phyloP scores from a whole-genome alignment of 2,888 invertebrate genomes.

The Rhingia rostrata region DNA sequence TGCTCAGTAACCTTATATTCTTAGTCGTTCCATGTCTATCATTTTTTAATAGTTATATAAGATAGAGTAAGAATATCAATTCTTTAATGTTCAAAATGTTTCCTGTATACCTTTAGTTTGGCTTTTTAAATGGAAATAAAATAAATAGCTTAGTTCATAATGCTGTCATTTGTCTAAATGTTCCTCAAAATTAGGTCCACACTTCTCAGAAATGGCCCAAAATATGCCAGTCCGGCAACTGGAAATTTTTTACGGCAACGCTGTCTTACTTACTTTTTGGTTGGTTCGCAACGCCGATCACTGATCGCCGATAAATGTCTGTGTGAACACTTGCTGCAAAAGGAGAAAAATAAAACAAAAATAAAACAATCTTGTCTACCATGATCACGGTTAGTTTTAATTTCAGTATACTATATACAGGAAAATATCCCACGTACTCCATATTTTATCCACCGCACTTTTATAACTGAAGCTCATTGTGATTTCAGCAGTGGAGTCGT shows the following conservation, averaged over 20 bases:
- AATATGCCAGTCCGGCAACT: neutral
- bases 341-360: conserved; percentile 19
- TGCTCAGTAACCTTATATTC: too few relatives aligned
- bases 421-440: conserved; percentile 65
- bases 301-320: conserved; percentile 11
- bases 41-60: too few relatives aligned
- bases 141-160: too few relatives aligned
- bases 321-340: conserved; percentile 52
- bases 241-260: neutral
- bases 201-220: neutral
- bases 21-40: too few relatives aligned
- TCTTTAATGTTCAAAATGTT: too few relatives aligned
- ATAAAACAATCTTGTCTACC: conserved; percentile 49
- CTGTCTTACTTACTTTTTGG: neutral
- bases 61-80: too few relatives aligned
- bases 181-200: too few relatives aligned
- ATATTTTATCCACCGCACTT: conserved; percentile 80
- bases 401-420: conserved; percentile 21
- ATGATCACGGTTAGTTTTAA: conserved; percentile 50
- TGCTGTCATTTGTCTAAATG: too few relatives aligned
- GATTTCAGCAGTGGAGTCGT: conserved; percentile 79
- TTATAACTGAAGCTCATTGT: conserved; percentile 81
- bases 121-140: too few relatives aligned
- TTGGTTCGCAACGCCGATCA: neutral
- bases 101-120: too few relatives aligned